These are phyloP conservation scores for Pinna nobilis DNA, from an alignment of 1,140 invertebrate species.

Conservation along the genomic window DNA sequence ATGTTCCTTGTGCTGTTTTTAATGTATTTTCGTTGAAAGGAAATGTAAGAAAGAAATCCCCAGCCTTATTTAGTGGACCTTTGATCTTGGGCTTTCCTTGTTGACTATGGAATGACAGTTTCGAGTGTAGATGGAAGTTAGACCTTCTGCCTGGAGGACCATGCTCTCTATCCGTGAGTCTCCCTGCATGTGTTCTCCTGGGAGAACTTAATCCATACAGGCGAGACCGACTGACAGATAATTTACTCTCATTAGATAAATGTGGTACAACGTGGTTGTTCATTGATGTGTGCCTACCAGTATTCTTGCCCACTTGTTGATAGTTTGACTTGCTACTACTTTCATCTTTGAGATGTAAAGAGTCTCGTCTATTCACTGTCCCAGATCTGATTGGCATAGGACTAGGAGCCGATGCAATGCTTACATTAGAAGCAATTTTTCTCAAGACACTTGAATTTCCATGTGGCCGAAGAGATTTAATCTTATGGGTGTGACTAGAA, in stretches of 20 bases:
- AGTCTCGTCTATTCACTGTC: too few species aligned
- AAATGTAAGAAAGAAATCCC: slow-evolving; percentile 67
- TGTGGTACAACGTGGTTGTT: not conserved
- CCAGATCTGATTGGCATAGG: not conserved
- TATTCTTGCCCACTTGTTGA: too few species aligned
- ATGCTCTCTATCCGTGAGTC: not conserved
- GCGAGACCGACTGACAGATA: not conserved
- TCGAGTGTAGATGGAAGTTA: not conserved
- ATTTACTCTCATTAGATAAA: not conserved
- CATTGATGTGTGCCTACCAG: not conserved
- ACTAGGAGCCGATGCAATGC: slow-evolving; percentile 2
- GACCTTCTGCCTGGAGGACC: not conserved
- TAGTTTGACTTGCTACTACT: too few species aligned
- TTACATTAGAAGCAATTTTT: slow-evolving; percentile 31
- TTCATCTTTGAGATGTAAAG: too few species aligned
- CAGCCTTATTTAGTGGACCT: slow-evolving; percentile 52
- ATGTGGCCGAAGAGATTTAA: slow-evolving; percentile 38
- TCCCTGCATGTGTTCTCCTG: not conserved
- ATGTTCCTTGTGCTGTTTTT: slow-evolving; percentile 48
- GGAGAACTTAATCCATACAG: not conserved
- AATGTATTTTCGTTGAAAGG: slow-evolving; percentile 67
- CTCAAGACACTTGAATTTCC: slow-evolving; percentile 37
- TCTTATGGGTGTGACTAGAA: slow-evolving; percentile 9
- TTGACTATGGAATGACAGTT: not conserved
- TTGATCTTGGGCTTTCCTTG: slow-evolving; percentile 23